Base-by-base conservation (phyloP, 1,140 invertebrate genomes). In the Stegodyphus dumicola region DNA sequence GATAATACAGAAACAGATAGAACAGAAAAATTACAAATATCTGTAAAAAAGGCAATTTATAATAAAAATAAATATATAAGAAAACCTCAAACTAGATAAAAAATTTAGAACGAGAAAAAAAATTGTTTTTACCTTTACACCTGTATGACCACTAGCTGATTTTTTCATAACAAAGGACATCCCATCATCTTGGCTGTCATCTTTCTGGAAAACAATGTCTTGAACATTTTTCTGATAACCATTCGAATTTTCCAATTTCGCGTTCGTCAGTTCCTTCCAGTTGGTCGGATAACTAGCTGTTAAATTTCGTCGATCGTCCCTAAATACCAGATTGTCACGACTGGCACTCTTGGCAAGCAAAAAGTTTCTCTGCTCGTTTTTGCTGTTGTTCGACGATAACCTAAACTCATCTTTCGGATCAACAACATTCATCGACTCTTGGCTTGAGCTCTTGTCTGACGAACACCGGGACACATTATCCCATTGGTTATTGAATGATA, bases 401-500 rank as follows among this genome's bases (percentile, higher is more conserved):
- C 48, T 48, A 51, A 85, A 77, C 7, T 85, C 81, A 11, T 84
- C 80, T 17, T 84, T 84, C 3, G 67, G 69, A 65, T 81, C 78
- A 6, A 67, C 70, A 48, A 77, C 73, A 56, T 85, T 77, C 75
- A 86, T 86, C 3, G 84, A 86, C 54, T 86, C 84, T 18, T 86
- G 84, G 18, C 84, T 86, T n/a, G 75, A 77, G 76, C 75, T 77
- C 17, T 66, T 77, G 48, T 78, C 70, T 18, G 75, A 77, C 6
- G 81, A 85, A 70, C 81, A 85, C 49, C 81, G 33, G 13, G 81
- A 85, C n/a, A 77, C 75, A 60, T 70, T 85, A 66, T 85, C 81
- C 75, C 75, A 77, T 74, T 66, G 64, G 15, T 77, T 66, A 17
- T 77, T 76, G 33, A 56, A 75, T 17, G 69, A 71, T 13, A 83